Percentiles rank a stretch among this genome's conserved stretches.
phyloP scores from a whole-genome alignment of 1,140 invertebrate genomes.

The Dendroctonus ponderosae region DNA sequence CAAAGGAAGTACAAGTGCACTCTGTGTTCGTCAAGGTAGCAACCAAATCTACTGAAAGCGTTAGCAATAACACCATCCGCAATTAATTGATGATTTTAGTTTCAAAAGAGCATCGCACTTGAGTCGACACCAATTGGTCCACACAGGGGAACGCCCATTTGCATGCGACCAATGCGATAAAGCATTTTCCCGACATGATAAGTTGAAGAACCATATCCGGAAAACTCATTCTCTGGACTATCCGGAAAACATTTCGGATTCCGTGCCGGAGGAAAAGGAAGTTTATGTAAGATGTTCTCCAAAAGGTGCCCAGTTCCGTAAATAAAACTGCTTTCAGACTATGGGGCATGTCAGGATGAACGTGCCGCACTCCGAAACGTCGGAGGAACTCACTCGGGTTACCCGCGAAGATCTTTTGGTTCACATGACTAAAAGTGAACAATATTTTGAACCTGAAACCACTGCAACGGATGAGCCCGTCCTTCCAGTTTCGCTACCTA shows the following conservation, averaged over 20 bases:
- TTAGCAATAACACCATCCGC: neutral
- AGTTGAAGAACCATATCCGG: slow-evolving; percentile 57
- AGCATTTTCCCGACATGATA: slow-evolving; percentile 64
- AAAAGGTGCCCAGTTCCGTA: neutral
- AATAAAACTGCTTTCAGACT: slow-evolving; percentile 20
- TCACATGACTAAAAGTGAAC: neutral
- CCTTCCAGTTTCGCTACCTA: neutral
- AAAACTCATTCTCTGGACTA: slow-evolving; percentile 40
- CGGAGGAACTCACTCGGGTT: slow-evolving; percentile 8
- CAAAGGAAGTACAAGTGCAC: slow-evolving; percentile 45
- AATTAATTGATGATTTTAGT: slow-evolving; percentile 38
- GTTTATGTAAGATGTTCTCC: slow-evolving; percentile 11
- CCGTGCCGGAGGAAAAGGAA: neutral
- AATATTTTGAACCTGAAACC: neutral
- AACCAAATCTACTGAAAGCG: too few species aligned
- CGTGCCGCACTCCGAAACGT: slow-evolving; percentile 1
- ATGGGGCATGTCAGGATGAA: slow-evolving; percentile 32
- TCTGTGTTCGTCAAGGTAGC: slow-evolving; percentile 43
- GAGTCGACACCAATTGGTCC: slow-evolving; percentile 68
- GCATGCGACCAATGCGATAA: slow-evolving; percentile 60
- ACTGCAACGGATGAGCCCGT: neutral
- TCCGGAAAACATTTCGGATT: slow-evolving; percentile 18
- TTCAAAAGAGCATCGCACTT: slow-evolving; percentile 69
- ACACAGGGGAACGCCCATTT: slow-evolving; percentile 61
- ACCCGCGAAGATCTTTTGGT: slow-evolving; percentile 22